phyloP scores from a whole-genome alignment of 1,140 invertebrate genomes.

The Brachionus koreanus region DNA sequence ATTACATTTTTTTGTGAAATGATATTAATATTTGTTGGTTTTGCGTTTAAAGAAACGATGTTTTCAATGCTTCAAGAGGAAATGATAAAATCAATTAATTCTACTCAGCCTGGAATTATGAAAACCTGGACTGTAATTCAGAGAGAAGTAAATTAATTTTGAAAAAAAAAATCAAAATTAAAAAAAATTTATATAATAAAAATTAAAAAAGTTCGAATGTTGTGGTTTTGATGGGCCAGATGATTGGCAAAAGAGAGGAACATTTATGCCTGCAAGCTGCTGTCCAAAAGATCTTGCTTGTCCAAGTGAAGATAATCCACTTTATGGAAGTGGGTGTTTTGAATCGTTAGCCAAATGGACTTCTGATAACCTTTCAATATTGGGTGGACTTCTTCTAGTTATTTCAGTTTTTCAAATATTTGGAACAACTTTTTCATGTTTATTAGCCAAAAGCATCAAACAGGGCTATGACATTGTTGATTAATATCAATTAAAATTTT shows the following conservation, averaged over 20 bases:
- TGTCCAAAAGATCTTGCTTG: slow-evolving; percentile 22
- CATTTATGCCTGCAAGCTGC: slow-evolving; percentile 33
- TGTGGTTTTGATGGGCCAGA: slow-evolving; percentile 31
- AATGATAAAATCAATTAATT: slow-evolving; percentile 43
- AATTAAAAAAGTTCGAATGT: slow-evolving; percentile 13
- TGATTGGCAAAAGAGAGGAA: slow-evolving; percentile 42
- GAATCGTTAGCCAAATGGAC: slow-evolving; percentile 26
- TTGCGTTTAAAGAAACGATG: slow-evolving; percentile 29
- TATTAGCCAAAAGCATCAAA: slow-evolving; percentile 39
- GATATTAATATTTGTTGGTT: slow-evolving; percentile 29
- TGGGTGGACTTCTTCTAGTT: neutral
- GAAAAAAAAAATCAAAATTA: neutral
- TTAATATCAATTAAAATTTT: neutral
- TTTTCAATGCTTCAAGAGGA: slow-evolving; percentile 24
- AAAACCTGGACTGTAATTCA: slow-evolving; percentile 41
- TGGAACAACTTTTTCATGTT: slow-evolving; percentile 34
- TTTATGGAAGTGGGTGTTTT: slow-evolving; percentile 18
- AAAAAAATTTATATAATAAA: too few species aligned
- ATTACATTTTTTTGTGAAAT: slow-evolving; percentile 36
- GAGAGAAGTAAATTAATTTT: slow-evolving; percentile 3
- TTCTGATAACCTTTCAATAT: neutral
- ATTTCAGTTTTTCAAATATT: slow-evolving; percentile 38
- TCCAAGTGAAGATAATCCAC: slow-evolving; percentile 29
- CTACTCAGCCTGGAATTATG: slow-evolving; percentile 41
- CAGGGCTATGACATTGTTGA: slow-evolving; percentile 39